Percentiles rank a stretch among this genome's conserved stretches.
phyloP scores from a whole-genome alignment of 2,797 vertebrate genomes.

The Chiroxiphia lanceolata region DNA sequence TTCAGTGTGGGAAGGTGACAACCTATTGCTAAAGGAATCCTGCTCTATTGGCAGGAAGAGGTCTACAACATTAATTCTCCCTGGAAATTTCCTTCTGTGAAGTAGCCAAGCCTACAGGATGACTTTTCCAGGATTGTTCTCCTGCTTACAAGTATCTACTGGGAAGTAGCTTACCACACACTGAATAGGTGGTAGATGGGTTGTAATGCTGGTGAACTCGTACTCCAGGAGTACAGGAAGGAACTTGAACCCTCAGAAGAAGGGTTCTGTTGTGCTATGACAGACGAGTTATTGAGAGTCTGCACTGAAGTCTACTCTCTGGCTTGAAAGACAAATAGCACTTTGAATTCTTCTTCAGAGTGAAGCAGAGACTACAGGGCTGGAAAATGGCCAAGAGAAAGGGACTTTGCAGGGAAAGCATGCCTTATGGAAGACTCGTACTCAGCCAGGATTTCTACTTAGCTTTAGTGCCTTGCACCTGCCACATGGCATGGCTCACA shows the following conservation, averaged over 20 bases:
- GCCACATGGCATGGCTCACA: background rate
- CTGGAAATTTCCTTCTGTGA: conserved; percentile 17
- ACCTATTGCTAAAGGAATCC: background rate
- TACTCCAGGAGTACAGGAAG: background rate
- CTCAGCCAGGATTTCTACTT: background rate
- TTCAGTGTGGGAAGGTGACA: background rate
- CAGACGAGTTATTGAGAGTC: background rate
- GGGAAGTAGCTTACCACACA: background rate
- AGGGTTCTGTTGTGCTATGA: background rate
- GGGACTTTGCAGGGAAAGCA: background rate
- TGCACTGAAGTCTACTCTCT: background rate
- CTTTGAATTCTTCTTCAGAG: background rate
- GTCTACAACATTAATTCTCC: background rate
- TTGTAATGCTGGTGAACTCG: background rate
- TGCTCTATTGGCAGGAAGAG: background rate
- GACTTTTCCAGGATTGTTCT: conserved; percentile 7
- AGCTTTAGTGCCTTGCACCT: background rate
- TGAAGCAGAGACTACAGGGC: background rate
- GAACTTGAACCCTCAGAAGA: background rate
- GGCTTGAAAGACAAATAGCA: background rate
- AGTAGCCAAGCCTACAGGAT: background rate
- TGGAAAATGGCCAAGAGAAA: background rate
- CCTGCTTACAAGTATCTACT: background rate
- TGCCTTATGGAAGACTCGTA: background rate
- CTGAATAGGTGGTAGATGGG: background rate